These are phyloP conservation scores for Delia radicum DNA, from an alignment of 1,140 invertebrate species.

Conservation along the genomic window DNA sequence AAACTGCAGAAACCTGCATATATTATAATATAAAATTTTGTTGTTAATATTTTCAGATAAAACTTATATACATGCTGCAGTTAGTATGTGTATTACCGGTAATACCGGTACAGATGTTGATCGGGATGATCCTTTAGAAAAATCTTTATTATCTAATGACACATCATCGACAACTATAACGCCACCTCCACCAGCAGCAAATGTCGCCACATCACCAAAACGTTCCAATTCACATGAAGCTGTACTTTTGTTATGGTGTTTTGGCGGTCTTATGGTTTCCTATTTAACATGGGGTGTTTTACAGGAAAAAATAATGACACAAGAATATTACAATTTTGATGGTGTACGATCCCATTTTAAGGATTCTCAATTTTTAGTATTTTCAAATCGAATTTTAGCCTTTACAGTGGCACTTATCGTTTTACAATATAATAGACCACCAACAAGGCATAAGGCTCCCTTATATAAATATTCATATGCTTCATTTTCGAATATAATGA, in stretches of 20 bases:
- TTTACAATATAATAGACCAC: slow-evolving; percentile 58
- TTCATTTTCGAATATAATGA: slow-evolving; percentile 97
- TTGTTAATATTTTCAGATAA: slow-evolving; percentile 56
- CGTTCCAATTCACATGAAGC: slow-evolving; percentile 61
- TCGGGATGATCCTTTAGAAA: slow-evolving; percentile 22
- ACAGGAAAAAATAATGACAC: slow-evolving; percentile 91
- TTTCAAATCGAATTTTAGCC: slow-evolving; percentile 88
- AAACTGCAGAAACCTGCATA: too few relatives aligned
- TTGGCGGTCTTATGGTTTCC: slow-evolving; percentile 83
- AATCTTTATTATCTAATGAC: slow-evolving; percentile 9
- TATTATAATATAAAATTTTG: too few relatives aligned
- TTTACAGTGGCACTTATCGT: slow-evolving; percentile 72
- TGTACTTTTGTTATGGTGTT: slow-evolving; percentile 73
- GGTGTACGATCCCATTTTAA: slow-evolving; percentile 72
- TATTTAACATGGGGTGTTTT: slow-evolving; percentile 94
- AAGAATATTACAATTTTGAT: slow-evolving; percentile 68
- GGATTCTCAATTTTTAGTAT: slow-evolving; percentile 94
- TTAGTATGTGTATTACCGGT: slow-evolving; percentile 66
- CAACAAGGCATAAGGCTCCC: slow-evolving; percentile 77
- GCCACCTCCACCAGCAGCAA: background rate
- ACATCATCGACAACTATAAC: background rate
- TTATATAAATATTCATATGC: slow-evolving; percentile 96
- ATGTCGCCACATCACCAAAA: slow-evolving; percentile 36
- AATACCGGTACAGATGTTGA: slow-evolving; percentile 52
- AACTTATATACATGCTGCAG: slow-evolving; percentile 59